Evolutionary conservation across 2,888 invertebrate species (phyloP).

Genomic region (Pterostichus madidus): DNA sequence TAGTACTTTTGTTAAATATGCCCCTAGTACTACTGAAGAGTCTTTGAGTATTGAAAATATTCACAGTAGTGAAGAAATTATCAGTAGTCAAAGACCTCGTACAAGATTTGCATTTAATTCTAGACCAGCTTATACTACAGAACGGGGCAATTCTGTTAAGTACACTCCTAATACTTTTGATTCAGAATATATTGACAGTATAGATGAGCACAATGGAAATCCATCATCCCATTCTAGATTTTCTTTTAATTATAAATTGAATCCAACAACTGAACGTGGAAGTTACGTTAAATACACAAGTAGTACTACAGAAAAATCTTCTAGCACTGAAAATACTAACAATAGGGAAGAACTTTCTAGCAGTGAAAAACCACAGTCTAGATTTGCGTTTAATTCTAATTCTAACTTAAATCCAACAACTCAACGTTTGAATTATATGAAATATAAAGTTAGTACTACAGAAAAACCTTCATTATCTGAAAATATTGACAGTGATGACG

Average conservation of each 20-base stretch:
- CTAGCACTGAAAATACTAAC: background rate
- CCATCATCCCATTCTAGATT: constrained; percentile 38
- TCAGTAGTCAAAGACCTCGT: constrained; percentile 27
- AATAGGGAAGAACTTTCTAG: background rate
- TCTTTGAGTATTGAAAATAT: constrained; percentile 10
- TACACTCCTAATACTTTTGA: constrained; percentile 34
- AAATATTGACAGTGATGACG: background rate
- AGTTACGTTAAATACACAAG: constrained; percentile 20
- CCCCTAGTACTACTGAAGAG: constrained; percentile 27
- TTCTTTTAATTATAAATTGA: constrained; percentile 45
- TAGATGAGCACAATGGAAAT: background rate
- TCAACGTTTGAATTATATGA: background rate
- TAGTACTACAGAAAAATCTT: constrained; percentile 23
- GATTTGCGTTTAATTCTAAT: constrained; percentile 4
- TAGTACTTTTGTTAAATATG: background rate
- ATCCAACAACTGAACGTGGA: constrained; percentile 46
- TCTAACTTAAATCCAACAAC: background rate
- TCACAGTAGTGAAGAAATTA: constrained; percentile 6
- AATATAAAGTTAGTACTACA: constrained; percentile 19
- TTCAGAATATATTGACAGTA: constrained; percentile 28
- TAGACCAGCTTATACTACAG: constrained; percentile 5
- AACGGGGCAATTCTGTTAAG: constrained; percentile 37
- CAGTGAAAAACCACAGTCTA: constrained; percentile 17
- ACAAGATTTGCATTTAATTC: constrained; percentile 10
- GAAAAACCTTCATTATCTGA: constrained; percentile 10